phyloP scores from a whole-genome alignment of 2,888 invertebrate species.

The Drosophila mettleri region DNA sequence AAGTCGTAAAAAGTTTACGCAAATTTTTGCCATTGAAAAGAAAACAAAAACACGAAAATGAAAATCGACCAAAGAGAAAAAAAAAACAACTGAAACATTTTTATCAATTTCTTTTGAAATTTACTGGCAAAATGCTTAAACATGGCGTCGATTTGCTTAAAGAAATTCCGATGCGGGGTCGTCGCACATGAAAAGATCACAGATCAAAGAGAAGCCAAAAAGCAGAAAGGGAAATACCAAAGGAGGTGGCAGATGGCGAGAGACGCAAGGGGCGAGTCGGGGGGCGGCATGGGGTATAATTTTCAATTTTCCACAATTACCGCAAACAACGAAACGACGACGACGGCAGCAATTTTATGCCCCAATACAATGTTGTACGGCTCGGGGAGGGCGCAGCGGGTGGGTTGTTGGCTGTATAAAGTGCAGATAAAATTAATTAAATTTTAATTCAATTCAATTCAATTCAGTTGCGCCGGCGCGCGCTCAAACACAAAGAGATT shows the following conservation, averaged over 20 bases:
- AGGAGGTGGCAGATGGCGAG: background rate
- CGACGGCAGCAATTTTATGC: slow-evolving; percentile 51
- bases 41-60: slow-evolving; percentile 20
- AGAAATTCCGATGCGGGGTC: slow-evolving; percentile 68
- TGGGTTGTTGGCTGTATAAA: slow-evolving; percentile 38
- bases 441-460: slow-evolving; percentile 81
- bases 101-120: slow-evolving; percentile 79
- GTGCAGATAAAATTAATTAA: slow-evolving; percentile 80
- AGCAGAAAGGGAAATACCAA: background rate
- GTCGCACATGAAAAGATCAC: slow-evolving; percentile 66
- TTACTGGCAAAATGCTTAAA: slow-evolving; percentile 81
- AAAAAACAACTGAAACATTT: slow-evolving; percentile 38
- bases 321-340: slow-evolving; percentile 31
- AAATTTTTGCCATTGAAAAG: slow-evolving; percentile 64
- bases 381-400: background rate
- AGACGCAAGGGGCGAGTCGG: background rate
- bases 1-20: slow-evolving; percentile 70
- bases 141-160: slow-evolving; percentile 83
- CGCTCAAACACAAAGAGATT: slow-evolving; percentile 78
- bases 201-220: slow-evolving; percentile 70
- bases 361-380: slow-evolving; percentile 22
- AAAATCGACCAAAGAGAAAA: slow-evolving; percentile 3
- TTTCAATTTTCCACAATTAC: slow-evolving; percentile 81
- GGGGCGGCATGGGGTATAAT: slow-evolving; percentile 44
- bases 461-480: slow-evolving; percentile 79